Percentiles rank a stretch among this genome's conserved stretches.
Evolutionary conservation across 2,113 vertebrate species (phyloP).

Genomic region (Natator depressus): DNA sequence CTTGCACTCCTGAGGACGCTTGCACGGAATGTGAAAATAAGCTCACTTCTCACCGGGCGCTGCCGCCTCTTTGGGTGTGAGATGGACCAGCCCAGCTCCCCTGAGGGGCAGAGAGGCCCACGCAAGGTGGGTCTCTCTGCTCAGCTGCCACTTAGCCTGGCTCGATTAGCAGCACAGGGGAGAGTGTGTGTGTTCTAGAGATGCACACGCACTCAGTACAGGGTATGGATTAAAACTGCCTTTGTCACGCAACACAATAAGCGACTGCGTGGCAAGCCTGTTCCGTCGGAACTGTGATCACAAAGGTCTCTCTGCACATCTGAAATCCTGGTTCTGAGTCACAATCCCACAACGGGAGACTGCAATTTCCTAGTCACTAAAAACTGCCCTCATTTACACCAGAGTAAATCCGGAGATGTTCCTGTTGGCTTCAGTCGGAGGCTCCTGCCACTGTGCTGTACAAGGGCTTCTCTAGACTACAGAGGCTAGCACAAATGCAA

Average conservation of each 20-base stretch:
- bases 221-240: neutral
- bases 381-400: neutral
- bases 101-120: neutral
- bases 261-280: neutral
- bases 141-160: neutral
- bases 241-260: neutral
- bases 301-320: neutral
- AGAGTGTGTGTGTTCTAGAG: neutral
- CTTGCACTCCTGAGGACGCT: neutral
- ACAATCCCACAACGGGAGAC: neutral
- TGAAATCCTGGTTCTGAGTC: neutral
- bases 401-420: neutral
- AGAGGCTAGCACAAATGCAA: neutral
- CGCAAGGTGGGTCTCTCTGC: neutral
- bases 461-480: neutral
- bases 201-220: neutral
- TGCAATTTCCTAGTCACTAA: fast-evolving
- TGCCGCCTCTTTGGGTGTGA: neutral
- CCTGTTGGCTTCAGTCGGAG: neutral
- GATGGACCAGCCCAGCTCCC: neutral
- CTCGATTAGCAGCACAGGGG: neutral
- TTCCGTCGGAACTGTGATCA: neutral
- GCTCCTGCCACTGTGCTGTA: neutral
- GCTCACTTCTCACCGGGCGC: neutral
- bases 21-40: neutral